Evolutionary conservation across 2,797 vertebrate genomes (phyloP).

Genomic region (Anolis apletophallus): DNA sequence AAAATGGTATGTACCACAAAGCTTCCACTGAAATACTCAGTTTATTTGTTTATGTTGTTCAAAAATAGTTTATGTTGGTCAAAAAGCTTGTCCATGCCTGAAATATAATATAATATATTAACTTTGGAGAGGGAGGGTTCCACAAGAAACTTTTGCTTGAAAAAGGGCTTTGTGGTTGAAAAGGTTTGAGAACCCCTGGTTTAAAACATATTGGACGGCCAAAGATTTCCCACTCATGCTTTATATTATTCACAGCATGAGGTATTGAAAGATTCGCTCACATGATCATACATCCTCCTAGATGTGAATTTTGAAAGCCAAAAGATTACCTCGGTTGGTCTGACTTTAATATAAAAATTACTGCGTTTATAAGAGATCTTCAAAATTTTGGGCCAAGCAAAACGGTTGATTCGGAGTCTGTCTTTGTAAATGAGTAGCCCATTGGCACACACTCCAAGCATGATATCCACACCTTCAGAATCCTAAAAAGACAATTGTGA

Average conservation of each 20-base stretch:
- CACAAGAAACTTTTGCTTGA: too few relatives aligned
- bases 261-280: not conserved
- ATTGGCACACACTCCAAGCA: conserved; percentile 95
- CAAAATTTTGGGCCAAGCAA: conserved; percentile 98
- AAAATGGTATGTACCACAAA: not conserved
- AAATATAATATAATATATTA: too few relatives aligned
- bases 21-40: too few relatives aligned
- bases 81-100: too few relatives aligned
- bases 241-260: not conserved
- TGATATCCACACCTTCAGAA: conserved; percentile 97
- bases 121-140: too few relatives aligned
- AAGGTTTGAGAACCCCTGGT: too few relatives aligned
- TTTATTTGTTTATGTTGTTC: too few relatives aligned
- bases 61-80: too few relatives aligned
- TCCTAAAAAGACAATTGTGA: conserved; percentile 81
- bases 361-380: conserved; percentile 99
- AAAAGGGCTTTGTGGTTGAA: too few relatives aligned
- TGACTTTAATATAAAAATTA: conserved; percentile 98
- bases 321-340: conserved; percentile 93
- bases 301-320: not conserved
- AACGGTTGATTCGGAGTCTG: conserved; percentile 95
- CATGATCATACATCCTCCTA: conserved; percentile 7
- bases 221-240: not conserved
- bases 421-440: conserved; percentile 98
- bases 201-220: not conserved